Evolutionary conservation across 2,888 invertebrate genomes (phyloP), one percentile per base, ranked within the genome.

Genomic region (Aproaerema taeniolella): DNA sequence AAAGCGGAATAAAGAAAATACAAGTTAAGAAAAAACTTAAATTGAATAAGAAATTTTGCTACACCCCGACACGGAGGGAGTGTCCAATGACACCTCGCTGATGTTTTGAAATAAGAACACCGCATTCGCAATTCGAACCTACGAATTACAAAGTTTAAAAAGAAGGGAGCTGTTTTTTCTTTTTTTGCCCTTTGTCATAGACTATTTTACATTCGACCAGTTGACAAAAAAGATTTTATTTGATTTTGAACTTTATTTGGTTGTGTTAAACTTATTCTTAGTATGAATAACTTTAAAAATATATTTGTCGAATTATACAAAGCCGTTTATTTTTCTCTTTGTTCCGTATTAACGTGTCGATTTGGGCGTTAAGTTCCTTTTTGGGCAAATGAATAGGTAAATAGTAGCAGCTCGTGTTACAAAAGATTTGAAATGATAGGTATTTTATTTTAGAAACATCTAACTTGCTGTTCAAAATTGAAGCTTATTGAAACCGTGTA

Each of bases 41-140:
- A 30, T 31, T 34, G 24, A 41, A 39, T 31, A 31, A 13, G 9
- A n/a, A n/a, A 75, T 62, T 81, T 78, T 64, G 70, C 50, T 46
- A 38, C 8, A 42, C 26, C 70, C 45, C 43, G 67, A 62, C 60
- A 29, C 43, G 46, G 56, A 74, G 76, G 82, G 83, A 82, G 83
- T 82, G 78, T 85, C 81, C 72, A 73, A 77, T 85, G 83, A 85
- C 85, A 83, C 83, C 80, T 81, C 76, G 55, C 74, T 80, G 75
- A 75, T 78, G 85, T 86, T 86, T 85, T 85, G 85, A 85, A 85
- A 85, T 83, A 78, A 76, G 82, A 83, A 82, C 71, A 78, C 80
- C 79, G 77, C 79, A 78, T 75, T 83, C 74, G 85, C 80, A 85
- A 86, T 72, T 74, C 52, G 86, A 86, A 86, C 78, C 86, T 83